These are phyloP conservation scores for Vicugna pacos DNA, from an alignment of 2,113 vertebrate genomes.

Conservation along the genomic window DNA sequence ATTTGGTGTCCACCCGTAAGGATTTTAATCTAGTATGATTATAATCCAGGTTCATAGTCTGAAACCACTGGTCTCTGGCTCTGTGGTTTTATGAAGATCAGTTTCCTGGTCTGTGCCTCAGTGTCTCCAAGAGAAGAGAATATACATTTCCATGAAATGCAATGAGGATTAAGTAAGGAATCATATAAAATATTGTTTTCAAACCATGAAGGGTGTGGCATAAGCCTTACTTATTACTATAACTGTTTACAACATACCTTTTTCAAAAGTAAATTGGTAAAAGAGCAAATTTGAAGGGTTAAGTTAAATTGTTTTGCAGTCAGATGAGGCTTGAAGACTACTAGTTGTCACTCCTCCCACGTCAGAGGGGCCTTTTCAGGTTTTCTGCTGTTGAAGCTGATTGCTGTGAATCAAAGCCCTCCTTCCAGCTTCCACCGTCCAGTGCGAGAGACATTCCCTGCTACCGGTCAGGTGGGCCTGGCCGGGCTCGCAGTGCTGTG, in stretches of 20 bases:
- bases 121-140: not conserved
- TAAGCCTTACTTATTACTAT: not conserved
- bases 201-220: not conserved
- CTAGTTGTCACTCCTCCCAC: not conserved
- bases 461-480: not conserved
- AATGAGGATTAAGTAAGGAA: not conserved
- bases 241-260: not conserved
- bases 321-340: not conserved
- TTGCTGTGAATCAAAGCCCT: not conserved
- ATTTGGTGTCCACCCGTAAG: not conserved
- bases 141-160: not conserved
- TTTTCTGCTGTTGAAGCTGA: not conserved
- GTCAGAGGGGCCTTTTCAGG: not conserved
- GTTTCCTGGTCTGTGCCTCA: not conserved
- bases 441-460: not conserved
- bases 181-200: not conserved
- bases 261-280: not conserved
- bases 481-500: not conserved
- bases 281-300: not conserved
- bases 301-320: constrained; percentile 39
- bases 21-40: not conserved
- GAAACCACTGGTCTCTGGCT: not conserved
- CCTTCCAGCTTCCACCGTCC: not conserved
- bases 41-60: not conserved
- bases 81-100: not conserved